phyloP scores from a whole-genome alignment of 1,140 invertebrate species.

The Neelides sp. region DNA sequence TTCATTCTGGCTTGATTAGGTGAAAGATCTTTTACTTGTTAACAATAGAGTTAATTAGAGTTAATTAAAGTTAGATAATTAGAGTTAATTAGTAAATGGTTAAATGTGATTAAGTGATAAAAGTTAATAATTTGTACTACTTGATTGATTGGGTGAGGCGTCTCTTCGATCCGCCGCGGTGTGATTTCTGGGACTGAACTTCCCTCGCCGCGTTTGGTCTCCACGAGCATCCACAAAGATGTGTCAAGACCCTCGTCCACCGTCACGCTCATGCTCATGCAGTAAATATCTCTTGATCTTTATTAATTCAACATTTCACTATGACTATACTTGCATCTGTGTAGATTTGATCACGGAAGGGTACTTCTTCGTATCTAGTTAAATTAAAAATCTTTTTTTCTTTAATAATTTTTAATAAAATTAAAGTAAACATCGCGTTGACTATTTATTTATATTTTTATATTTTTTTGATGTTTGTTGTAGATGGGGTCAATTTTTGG shows the following conservation, averaged over 20 bases:
- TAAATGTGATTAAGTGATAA: too few species aligned
- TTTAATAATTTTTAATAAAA: not conserved
- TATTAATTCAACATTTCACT: not conserved
- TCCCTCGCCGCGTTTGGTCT: constrained; percentile 33
- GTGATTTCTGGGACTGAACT: constrained; percentile 29
- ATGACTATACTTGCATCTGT: too few species aligned
- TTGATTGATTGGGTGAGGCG: constrained; percentile 11
- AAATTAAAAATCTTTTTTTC: too few species aligned
- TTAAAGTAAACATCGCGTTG: constrained; percentile 33
- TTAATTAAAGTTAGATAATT: too few species aligned
- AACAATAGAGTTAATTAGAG: too few species aligned
- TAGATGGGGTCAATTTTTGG: constrained; percentile 65
- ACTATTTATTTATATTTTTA: constrained; percentile 29
- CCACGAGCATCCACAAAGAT: constrained; percentile 34
- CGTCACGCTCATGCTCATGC: constrained; percentile 66
- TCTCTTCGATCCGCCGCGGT: constrained; percentile 28
- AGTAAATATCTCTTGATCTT: constrained; percentile 33
- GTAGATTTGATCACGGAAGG: too few species aligned
- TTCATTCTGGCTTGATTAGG: too few species aligned
- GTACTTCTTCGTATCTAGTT: too few species aligned
- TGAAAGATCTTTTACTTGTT: too few species aligned
- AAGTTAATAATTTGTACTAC: not conserved
- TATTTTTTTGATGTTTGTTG: constrained; percentile 13
- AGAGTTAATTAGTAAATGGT: too few species aligned
- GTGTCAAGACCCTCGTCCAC: constrained; percentile 32